Evolutionary conservation across 1,140 invertebrate genomes (phyloP).

Genomic region (Gryon sp.): DNA sequence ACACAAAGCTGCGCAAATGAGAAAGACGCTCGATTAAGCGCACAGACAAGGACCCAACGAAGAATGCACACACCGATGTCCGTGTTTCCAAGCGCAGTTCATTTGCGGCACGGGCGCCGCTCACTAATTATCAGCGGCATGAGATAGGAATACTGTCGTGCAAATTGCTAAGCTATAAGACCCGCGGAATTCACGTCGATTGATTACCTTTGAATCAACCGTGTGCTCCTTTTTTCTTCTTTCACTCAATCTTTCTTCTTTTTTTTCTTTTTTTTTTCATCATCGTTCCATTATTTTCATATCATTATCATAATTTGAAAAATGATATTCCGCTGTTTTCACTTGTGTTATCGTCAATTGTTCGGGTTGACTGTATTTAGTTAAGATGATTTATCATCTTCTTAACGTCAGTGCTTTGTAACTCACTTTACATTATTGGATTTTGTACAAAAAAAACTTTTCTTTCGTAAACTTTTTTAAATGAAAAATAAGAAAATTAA

Average conservation of each 20-base stretch:
- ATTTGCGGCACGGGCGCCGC: slow-evolving; percentile 68
- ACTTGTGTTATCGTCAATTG: not conserved
- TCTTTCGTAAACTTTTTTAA: no score
- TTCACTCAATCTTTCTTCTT: no score
- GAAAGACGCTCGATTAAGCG: slow-evolving; percentile 54
- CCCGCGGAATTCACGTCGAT: slow-evolving; percentile 37
- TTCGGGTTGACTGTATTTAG: no score
- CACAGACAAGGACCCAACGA: slow-evolving; percentile 54
- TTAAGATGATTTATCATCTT: no score
- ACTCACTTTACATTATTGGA: no score
- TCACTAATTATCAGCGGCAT: slow-evolving; percentile 74
- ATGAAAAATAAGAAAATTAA: no score
- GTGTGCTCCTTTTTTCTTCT: no score
- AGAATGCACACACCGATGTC: slow-evolving; percentile 57
- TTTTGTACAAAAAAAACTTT: no score
- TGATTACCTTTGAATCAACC: slow-evolving; percentile 45
- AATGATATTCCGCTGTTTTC: not conserved
- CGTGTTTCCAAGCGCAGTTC: slow-evolving; percentile 57
- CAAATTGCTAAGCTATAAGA: slow-evolving; percentile 53
- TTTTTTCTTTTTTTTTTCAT: no score
- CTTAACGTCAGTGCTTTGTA: no score
- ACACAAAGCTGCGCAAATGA: slow-evolving; percentile 43
- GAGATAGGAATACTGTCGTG: slow-evolving; percentile 61
- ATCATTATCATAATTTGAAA: slow-evolving; percentile 20
- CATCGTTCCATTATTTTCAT: slow-evolving; percentile 26